Evolutionary conservation across 2,797 vertebrate species (phyloP).

Genomic region (Streptopelia turtur): DNA sequence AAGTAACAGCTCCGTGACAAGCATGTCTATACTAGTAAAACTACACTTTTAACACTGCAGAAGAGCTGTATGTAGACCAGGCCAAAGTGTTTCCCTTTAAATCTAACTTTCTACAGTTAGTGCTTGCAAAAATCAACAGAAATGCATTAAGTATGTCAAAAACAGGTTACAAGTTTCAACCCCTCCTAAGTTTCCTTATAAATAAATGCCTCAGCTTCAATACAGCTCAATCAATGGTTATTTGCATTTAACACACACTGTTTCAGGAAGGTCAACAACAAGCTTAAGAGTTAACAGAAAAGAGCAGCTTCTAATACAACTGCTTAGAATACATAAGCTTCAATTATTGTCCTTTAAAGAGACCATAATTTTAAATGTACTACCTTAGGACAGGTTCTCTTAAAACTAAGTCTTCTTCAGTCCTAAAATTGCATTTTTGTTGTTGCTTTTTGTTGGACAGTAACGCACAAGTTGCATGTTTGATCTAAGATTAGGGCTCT

Average conservation of each 20-base stretch:
- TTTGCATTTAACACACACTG: slow-evolving; percentile 63
- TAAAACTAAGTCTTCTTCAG: slow-evolving; percentile 56
- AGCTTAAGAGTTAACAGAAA: slow-evolving; percentile 52
- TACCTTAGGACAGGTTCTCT: slow-evolving; percentile 52
- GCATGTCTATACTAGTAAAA: not conserved
- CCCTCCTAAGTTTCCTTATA: slow-evolving; percentile 50
- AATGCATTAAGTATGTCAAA: slow-evolving; percentile 41
- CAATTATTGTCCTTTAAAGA: slow-evolving; percentile 70
- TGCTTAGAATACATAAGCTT: slow-evolving; percentile 67
- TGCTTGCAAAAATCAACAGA: slow-evolving; percentile 63
- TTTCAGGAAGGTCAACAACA: slow-evolving; percentile 73
- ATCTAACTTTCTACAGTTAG: slow-evolving; percentile 55
- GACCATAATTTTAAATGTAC: slow-evolving; percentile 51
- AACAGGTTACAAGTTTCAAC: slow-evolving; percentile 21
- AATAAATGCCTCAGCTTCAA: slow-evolving; percentile 54
- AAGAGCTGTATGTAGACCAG: slow-evolving; percentile 12
- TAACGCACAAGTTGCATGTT: slow-evolving; percentile 27
- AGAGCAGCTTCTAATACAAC: slow-evolving; percentile 68
- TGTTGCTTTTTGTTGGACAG: slow-evolving; percentile 58
- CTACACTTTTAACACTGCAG: not conserved
- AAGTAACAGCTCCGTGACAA: not conserved
- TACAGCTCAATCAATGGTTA: slow-evolving; percentile 47
- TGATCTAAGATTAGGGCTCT: slow-evolving; percentile 57
- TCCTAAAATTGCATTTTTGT: slow-evolving; percentile 59
- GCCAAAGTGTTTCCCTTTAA: slow-evolving; percentile 57